Conservation (phyloP, 2,113 vertebrate species). For the Lates calcarifer region DNA sequence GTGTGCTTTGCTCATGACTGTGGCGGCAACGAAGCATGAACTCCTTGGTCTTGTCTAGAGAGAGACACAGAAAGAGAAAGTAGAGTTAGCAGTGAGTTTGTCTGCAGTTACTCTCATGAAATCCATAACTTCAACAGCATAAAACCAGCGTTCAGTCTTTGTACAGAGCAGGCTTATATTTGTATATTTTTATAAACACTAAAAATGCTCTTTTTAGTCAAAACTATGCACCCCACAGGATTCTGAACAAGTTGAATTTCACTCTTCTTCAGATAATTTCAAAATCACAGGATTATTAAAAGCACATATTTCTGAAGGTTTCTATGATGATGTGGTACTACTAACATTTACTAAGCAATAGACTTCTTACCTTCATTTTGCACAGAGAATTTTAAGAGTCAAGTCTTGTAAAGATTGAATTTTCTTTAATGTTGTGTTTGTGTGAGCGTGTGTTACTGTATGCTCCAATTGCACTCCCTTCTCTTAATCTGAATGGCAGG, state of each 20-base stretch:
- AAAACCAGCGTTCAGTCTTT: constrained; percentile 34
- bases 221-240: constrained; percentile 41
- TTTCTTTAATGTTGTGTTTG: constrained; percentile 19
- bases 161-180: constrained; percentile 64
- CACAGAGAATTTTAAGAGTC: constrained; percentile 67
- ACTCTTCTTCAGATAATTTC: constrained; percentile 29
- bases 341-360: constrained; percentile 77
- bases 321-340: constrained; percentile 66
- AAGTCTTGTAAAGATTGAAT: constrained; percentile 50
- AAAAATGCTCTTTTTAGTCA: constrained; percentile 45
- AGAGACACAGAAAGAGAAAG: constrained; percentile 20
- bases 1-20: not conserved
- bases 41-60: constrained; percentile 15
- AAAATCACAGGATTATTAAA: constrained; percentile 33
- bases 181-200: constrained; percentile 75
- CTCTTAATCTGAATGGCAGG: constrained; percentile 21
- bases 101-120: constrained; percentile 37
- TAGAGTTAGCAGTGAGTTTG: constrained; percentile 13
- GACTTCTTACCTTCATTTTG: constrained; percentile 73
- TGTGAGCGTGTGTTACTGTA: constrained; percentile 14
- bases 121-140: constrained; percentile 44
- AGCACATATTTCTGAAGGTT: constrained; percentile 57
- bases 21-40: not conserved
- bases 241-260: constrained; percentile 31
- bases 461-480: constrained; percentile 53